These are phyloP conservation scores for Pseudorasbora parva DNA, from an alignment of 2,113 vertebrate species.

Conservation along the genomic window DNA sequence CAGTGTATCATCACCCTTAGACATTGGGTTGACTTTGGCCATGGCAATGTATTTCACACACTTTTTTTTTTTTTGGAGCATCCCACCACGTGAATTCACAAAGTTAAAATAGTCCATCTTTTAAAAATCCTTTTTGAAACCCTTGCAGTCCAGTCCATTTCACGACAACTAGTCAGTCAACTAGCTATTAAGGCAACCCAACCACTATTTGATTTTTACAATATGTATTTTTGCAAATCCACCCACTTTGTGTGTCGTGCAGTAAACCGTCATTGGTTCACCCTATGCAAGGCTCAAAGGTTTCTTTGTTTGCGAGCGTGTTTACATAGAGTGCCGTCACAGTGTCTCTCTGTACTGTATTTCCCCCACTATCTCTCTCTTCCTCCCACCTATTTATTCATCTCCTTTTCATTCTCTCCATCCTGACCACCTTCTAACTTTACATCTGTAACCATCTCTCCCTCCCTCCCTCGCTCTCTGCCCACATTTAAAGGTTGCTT, in stretches of 20 bases:
- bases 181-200: background rate
- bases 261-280: constrained; percentile 5
- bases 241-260: background rate
- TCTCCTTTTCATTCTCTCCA: constrained; percentile 24
- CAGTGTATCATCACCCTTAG: too few relatives aligned
- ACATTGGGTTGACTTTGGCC: too few relatives aligned
- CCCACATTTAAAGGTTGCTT: constrained; percentile 19
- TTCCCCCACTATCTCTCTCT: constrained; percentile 11
- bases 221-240: background rate
- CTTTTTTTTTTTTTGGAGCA: background rate
- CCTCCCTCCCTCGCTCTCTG: background rate
- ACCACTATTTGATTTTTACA: background rate
- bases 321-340: constrained; percentile 18
- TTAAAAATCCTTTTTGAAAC: background rate
- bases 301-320: constrained; percentile 11
- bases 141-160: background rate
- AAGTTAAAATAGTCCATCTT: background rate
- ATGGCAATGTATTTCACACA: background rate
- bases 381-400: constrained; percentile 44
- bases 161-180: background rate
- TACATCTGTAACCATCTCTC: constrained; percentile 7
- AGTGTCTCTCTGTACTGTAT: constrained; percentile 8
- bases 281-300: constrained; percentile 26
- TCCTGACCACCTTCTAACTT: background rate
- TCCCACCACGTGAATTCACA: background rate